Base-by-base conservation (phyloP, 2,797 vertebrate genomes). In the Cuniculus paca region DNA sequence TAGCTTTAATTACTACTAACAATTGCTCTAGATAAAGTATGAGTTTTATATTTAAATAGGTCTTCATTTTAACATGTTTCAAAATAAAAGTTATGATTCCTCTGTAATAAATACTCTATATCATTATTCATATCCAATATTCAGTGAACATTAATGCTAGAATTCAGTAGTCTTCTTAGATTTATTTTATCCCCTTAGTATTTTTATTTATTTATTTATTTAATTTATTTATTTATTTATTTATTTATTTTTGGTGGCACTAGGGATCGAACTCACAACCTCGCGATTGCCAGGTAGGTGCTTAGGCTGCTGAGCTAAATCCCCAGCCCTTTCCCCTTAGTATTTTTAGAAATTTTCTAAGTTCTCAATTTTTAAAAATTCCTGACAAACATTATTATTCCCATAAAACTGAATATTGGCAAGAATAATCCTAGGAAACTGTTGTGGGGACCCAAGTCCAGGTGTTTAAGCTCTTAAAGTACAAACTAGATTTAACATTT, bases 81-180 rank as follows among this genome's bases (percentile, higher is more conserved):
- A 83, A 94, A 95, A 96, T 95, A 95, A 97, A 97, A 94, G 92
- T 70, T 91, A 93, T 92, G 48, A 94, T 88, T 75, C 36, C 26
- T 96, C 65, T 95, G 16, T 39, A 92, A 97, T 84, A 95, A 95
- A 96, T 79, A 90, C 13, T 2, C 91, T 81, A 52, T 93, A 45
- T 80, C 84, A 81, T 82, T 96, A 93, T 88, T 97, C 39, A 72
- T 75, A 91, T 58, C 56, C 72, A 84, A 80, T 84, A 94, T 83
- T 85, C 45, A 65, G 75, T 91, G 58, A 88, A 52, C 34, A 10
- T 78, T 86, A 82, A 72, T 78, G 36, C 58, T 95, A 50, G 28
- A 92, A 92, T 74, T 91, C 56, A 83, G 20, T 80, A 80, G 28
- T 85, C 39, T 26, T 94, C 92, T 39, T 63, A 86, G 22, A 93